Evolutionary conservation across 2,113 vertebrate species (phyloP), one percentile per base, ranked within the genome.

Genomic region (Centropus unirufus): DNA sequence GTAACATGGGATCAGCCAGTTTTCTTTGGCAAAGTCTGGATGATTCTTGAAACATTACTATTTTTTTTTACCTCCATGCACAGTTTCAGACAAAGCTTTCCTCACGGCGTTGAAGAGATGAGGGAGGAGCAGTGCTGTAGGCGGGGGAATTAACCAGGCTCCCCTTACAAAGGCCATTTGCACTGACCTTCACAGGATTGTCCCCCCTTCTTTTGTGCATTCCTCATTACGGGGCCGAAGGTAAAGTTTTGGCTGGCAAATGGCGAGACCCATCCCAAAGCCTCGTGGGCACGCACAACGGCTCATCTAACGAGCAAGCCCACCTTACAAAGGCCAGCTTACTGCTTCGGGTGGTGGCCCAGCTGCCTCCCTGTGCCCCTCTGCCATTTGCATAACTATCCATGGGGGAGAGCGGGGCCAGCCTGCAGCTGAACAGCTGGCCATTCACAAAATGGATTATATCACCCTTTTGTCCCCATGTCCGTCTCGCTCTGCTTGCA

Each of bases 271-370:
- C 55, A 15, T 32, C 73, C 63, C 6, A 1, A 32, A 39, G 51
- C 63, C 22, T 17, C 0, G 0, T 0, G 0, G 15, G 24, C 13
- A 36, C 52, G 8, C 1, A 1, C 51, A 39, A 1, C 1, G 0
- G 64, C 26, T 19, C 0, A 0, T 14, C 47, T 68, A 21, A 87
- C 2, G 22, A 64, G 68, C 49, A 36, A 77, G 46, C 8, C 87
- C 36, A 8, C 0, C 1, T 34, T 11, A 52, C 77, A 94, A 77
- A 92, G 64, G 72, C 59, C 76, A 69, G 44, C 44, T 75, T 44
- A 76, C 47, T 2, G 3, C 76, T 51, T 24, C 4, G 15, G 75
- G 76, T 3, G 2, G 63, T 14, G 66, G 86, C 84, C 89, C 93
- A 88, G 94, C 89, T 92, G 94, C 79, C 79, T 79, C 26, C 55